Percentiles rank a stretch among this genome's conserved stretches.
These are phyloP conservation scores for Rhagonycha lutea DNA, from an alignment of 2,888 invertebrate genomes.

Conservation along the genomic window DNA sequence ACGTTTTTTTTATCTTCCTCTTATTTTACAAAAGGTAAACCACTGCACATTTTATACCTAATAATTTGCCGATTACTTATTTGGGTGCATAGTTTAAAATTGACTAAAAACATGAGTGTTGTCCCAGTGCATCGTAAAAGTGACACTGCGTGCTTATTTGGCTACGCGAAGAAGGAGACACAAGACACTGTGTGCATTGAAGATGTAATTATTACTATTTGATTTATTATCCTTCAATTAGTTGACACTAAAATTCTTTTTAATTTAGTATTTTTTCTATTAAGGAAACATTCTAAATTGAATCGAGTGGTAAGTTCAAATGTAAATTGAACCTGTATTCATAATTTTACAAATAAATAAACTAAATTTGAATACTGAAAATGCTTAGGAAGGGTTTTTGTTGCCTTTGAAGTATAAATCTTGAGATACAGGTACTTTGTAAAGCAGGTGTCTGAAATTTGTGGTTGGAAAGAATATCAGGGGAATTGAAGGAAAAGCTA, in stretches of 20 bases:
- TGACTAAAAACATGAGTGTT: neutral
- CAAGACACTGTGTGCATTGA: neutral
- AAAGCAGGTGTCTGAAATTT: neutral
- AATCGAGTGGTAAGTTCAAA: conserved; percentile 31
- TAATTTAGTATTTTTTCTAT: neutral
- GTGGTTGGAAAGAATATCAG: neutral
- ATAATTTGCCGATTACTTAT: neutral
- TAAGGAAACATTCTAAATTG: neutral
- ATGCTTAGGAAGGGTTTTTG: conserved; percentile 29
- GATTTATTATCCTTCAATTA: neutral
- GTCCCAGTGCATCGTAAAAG: neutral
- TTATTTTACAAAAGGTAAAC: neutral
- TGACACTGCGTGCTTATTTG: neutral
- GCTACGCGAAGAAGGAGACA: neutral
- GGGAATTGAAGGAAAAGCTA: neutral
- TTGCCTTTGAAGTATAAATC: conserved; percentile 15
- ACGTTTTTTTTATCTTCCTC: neutral
- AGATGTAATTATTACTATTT: neutral
- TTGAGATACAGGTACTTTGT: neutral
- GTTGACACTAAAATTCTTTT: neutral
- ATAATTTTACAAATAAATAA: conserved; percentile 31
- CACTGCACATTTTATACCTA: neutral
- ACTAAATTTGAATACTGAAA: conserved; percentile 26
- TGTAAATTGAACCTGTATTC: conserved; percentile 30
- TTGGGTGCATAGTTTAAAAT: neutral